Evolutionary conservation across 2,113 vertebrate species (phyloP).

Genomic region (Chlorodrepanis virens): DNA sequence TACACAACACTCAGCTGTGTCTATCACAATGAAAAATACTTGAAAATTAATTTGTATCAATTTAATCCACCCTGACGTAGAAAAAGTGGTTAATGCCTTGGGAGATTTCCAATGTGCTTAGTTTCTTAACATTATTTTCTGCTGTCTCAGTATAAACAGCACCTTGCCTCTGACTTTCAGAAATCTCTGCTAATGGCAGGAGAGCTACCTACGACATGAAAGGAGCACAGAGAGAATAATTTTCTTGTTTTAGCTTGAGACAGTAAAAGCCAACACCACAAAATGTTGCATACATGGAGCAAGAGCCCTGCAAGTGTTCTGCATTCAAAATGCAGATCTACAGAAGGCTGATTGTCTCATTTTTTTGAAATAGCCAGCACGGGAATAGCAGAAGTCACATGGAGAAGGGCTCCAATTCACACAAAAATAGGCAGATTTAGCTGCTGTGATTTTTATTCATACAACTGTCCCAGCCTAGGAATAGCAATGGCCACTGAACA

Average conservation of each 20-base stretch:
- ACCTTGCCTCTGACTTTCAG: background rate
- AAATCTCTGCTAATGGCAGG: background rate
- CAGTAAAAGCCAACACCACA: background rate
- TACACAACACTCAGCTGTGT: background rate
- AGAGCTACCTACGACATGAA: background rate
- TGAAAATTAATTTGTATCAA: background rate
- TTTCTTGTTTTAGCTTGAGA: background rate
- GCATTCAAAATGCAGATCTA: conserved; percentile 46
- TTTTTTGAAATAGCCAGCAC: conserved; percentile 30
- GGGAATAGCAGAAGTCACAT: conserved; percentile 51
- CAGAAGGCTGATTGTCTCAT: conserved; percentile 50
- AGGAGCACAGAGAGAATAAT: background rate
- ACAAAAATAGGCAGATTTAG: conserved; percentile 43
- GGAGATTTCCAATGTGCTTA: background rate
- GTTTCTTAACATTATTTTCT: background rate
- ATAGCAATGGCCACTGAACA: background rate
- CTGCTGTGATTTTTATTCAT: background rate
- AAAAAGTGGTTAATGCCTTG: background rate
- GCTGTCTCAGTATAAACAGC: background rate
- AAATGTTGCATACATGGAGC: conserved; percentile 41
- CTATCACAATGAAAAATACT: background rate
- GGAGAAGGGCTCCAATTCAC: conserved; percentile 37
- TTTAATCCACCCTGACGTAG: background rate
- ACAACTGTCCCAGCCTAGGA: background rate
- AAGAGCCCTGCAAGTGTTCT: conserved; percentile 29